These are phyloP conservation scores for Dallia pectoralis DNA, from an alignment of 2,797 vertebrate species.

Conservation along the genomic window DNA sequence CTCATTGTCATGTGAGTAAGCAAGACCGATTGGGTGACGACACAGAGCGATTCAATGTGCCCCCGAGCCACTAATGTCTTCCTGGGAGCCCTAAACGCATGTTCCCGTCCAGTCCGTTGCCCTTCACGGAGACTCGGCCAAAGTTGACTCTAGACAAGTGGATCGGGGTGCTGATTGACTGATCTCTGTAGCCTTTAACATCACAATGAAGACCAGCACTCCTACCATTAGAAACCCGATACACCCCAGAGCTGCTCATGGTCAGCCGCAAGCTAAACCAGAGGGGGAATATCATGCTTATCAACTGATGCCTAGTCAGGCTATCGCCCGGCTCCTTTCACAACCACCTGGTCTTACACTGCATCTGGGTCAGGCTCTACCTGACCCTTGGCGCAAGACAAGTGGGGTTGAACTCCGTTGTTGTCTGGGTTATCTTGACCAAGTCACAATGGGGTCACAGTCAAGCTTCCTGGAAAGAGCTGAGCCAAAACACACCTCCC, in stretches of 20 bases:
- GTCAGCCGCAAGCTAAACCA: not conserved
- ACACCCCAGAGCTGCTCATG: not conserved
- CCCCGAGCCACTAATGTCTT: not conserved
- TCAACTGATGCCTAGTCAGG: slow-evolving; percentile 4
- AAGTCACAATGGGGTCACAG: too few relatives aligned
- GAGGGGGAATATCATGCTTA: not conserved
- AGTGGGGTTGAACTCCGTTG: too few relatives aligned
- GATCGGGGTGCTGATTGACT: too few relatives aligned
- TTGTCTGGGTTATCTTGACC: too few relatives aligned
- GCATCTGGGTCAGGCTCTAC: too few relatives aligned
- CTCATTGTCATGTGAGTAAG: too few relatives aligned
- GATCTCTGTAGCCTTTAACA: too few relatives aligned
- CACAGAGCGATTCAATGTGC: not conserved
- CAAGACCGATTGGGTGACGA: not conserved
- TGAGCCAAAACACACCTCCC: not conserved
- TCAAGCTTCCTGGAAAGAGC: too few relatives aligned
- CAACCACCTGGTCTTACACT: too few relatives aligned
- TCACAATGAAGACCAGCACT: too few relatives aligned
- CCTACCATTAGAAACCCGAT: too few relatives aligned
- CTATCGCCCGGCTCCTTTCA: not conserved
- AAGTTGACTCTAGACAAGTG: not conserved
- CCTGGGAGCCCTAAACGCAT: not conserved
- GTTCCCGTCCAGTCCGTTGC: not conserved
- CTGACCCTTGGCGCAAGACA: too few relatives aligned
- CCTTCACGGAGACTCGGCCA: slow-evolving; percentile 1